phyloP scores from a whole-genome alignment of 2,113 vertebrate species.

The Todiramphus saurophagus region DNA sequence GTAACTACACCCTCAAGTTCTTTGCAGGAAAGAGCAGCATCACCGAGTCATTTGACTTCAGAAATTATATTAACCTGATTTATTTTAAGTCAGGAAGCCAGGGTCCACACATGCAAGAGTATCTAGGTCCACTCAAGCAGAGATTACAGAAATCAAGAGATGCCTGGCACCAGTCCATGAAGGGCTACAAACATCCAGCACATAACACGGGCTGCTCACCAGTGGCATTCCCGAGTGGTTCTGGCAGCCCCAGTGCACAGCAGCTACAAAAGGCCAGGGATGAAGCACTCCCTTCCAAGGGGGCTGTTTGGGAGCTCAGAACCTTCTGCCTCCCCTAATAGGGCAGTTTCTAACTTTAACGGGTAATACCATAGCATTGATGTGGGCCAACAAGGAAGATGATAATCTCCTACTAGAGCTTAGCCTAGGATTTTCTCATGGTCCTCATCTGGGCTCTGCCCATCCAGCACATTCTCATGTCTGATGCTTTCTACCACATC shows the following conservation, averaged over 20 bases:
- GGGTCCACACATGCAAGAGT: not conserved
- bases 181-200: not conserved
- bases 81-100: not conserved
- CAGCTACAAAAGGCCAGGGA: not conserved
- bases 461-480: not conserved
- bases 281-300: not conserved
- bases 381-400: not conserved
- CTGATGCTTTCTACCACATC: accelerated
- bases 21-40: not conserved
- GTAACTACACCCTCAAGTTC: not conserved
- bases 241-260: not conserved
- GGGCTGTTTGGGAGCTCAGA: not conserved
- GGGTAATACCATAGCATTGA: not conserved
- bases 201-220: not conserved
- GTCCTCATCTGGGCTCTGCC: not conserved
- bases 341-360: not conserved
- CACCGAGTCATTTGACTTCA: not conserved
- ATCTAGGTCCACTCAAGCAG: constrained; percentile 44
- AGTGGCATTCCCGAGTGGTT: not conserved
- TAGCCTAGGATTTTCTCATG: not conserved
- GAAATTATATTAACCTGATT: not conserved
- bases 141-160: constrained; percentile 58
- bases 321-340: not conserved
- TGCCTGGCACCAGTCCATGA: constrained; percentile 26
- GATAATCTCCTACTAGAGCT: not conserved